phyloP scores from a whole-genome alignment of 2,797 vertebrate species.

The Neosalanx taihuensis region DNA sequence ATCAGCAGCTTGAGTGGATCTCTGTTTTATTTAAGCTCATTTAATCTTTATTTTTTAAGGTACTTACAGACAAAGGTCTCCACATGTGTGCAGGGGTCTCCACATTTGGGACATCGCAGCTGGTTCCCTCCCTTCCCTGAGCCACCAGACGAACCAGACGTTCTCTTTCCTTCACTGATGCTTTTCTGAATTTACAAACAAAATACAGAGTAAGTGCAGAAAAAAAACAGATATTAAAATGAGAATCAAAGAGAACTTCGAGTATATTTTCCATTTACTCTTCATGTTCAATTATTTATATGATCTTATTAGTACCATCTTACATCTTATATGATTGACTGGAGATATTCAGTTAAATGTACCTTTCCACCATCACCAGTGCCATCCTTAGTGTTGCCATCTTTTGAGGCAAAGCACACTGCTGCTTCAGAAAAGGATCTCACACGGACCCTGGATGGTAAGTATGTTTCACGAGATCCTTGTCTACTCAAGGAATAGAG shows the following conservation, averaged over 20 bases:
- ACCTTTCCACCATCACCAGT: conserved; percentile 90
- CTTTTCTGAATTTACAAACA: conserved; percentile 77
- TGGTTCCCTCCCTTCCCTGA: conserved; percentile 95
- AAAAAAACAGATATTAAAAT: background rate
- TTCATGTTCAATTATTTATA: background rate
- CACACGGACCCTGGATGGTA: conserved; percentile 71
- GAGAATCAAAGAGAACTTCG: background rate
- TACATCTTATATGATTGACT: background rate
- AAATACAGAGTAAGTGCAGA: conserved; percentile 16
- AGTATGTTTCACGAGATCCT: conserved; percentile 75
- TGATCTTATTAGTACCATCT: background rate
- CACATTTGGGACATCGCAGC: conserved; percentile 95
- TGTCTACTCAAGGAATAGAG: conserved; percentile 81
- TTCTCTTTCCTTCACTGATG: conserved; percentile 80
- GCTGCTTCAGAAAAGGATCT: conserved; percentile 85
- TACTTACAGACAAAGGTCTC: conserved; percentile 98
- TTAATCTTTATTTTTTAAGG: background rate
- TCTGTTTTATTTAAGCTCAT: background rate
- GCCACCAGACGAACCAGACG: conserved; percentile 84
- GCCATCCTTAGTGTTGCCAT: conserved; percentile 83
- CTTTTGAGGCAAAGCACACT: conserved; percentile 89
- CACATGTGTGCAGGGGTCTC: conserved; percentile 94
- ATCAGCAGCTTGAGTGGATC: background rate
- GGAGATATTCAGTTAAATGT: conserved; percentile 17
- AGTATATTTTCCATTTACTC: background rate